phyloP scores from a whole-genome alignment of 2,888 invertebrate genomes.

The Cheiracanthium punctorium region DNA sequence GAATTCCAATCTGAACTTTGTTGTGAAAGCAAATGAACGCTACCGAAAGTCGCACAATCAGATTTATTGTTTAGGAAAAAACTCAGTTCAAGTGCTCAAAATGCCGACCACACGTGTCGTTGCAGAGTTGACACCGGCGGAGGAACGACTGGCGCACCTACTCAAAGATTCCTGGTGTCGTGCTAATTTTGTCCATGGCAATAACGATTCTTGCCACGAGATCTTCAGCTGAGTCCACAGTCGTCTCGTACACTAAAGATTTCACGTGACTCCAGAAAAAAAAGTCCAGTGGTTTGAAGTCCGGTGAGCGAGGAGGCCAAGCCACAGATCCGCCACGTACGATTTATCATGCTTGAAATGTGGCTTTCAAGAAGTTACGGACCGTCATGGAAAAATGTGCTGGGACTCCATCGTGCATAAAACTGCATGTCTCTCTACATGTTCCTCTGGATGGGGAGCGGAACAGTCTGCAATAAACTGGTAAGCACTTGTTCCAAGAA shows the following conservation, averaged over 20 bases:
- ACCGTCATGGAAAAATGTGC: too few species aligned
- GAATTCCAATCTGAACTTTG: too few species aligned
- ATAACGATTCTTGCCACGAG: constrained; percentile 5
- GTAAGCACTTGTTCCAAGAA: constrained; percentile 22
- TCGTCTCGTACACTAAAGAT: not conserved
- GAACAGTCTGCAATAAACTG: constrained; percentile 26
- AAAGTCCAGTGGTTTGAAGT: not conserved
- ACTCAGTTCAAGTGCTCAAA: not conserved
- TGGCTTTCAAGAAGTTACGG: too few species aligned
- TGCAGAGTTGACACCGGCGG: not conserved
- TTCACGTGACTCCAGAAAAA: constrained; percentile 8
- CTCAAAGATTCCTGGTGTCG: not conserved
- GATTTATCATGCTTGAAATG: too few species aligned
- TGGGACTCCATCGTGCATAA: constrained; percentile 11
- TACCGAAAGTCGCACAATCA: not conserved
- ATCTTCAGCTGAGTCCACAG: constrained; percentile 9
- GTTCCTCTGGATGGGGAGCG: not conserved
- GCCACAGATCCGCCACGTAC: not conserved
- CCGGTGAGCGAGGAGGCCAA: not conserved
- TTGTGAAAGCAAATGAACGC: too few species aligned
- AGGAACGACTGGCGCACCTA: not conserved
- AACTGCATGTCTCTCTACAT: too few species aligned
- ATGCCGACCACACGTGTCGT: not conserved
- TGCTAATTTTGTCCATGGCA: not conserved
- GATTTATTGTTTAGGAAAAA: not conserved